Base-by-base conservation (phyloP, 2,888 invertebrate genomes). In the Apoderus coryli region DNA sequence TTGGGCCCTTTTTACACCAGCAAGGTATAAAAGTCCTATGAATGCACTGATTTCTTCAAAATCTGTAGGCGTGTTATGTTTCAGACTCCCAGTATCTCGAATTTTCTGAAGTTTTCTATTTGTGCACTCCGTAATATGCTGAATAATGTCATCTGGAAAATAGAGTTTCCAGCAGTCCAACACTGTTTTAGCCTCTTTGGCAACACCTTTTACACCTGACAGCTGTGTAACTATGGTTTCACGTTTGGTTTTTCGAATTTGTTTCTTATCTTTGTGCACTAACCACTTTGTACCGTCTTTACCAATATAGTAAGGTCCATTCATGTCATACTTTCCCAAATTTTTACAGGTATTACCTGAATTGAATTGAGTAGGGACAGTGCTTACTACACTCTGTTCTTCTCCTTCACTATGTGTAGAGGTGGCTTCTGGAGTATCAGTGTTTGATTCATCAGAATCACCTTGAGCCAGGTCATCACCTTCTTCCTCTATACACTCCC, bases 11-110 rank as follows among this genome's bases (percentile, higher is more conserved):
- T 40, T 40, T 9, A 41, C 37, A 22, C 46, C 46, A 24, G 45
- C 40, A 29, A 47, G 30, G 34, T 44, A 46, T 13, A 50, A 34
- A 19, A 46, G 29, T n/a, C 45, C 43, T 33, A 48, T 44, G 31
- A 48, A 44, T 16, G 41, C 47, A 26, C 38, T 34, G 10, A 45
- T 26, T 39, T 47, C 43, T 16, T 16, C 27, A 24, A 36, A 10
- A 22, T 32, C 29, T 23, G 41, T 44, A 19, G 22, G 25, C n/a
- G 10, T n/a, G n/a, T n/a, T n/a, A n/a, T n/a, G n/a, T 28, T 14
- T 34, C 37, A 43, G 9, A 35, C 30, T 10, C 10, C 30, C 31
- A 27, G 31, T 6, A 37, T 34, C n/a, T n/a, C 22, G n/a, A n/a
- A n/a, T n/a, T n/a, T n/a, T n/a, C 16, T 25, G 27, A 10, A 47